phyloP scores from a whole-genome alignment of 2,888 invertebrate species.

The Baronia brevicornis region DNA sequence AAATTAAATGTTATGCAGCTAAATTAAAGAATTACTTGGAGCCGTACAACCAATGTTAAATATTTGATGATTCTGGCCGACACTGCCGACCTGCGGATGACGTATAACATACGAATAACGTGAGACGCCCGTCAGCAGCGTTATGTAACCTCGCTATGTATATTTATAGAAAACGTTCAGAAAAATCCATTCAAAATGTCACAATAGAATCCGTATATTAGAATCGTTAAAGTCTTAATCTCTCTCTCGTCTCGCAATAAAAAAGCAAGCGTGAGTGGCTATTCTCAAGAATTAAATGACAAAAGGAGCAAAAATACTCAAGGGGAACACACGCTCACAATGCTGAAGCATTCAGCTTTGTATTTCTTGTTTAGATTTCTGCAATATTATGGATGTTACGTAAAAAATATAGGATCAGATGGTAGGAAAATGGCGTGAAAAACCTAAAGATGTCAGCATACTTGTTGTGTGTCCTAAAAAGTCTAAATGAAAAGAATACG shows the following conservation, averaged over 20 bases:
- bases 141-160: conserved; percentile 10
- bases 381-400: too few species aligned
- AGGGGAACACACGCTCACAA: conserved; percentile 16
- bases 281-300: conserved; percentile 42
- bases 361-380: too few species aligned
- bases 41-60: conserved; percentile 3
- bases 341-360: too few species aligned
- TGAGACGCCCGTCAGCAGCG: conserved; percentile 15
- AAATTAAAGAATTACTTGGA: conserved; percentile 4
- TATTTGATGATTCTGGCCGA: conserved; percentile 11
- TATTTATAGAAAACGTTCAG: conserved; percentile 9
- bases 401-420: too few species aligned
- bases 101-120: conserved; percentile 14
- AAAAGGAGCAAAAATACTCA: conserved; percentile 38
- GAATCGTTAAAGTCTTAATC: conserved; percentile 22
- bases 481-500: too few species aligned
- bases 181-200: conserved; percentile 12
- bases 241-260: too few species aligned
- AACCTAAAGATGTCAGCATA: too few species aligned
- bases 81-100: conserved; percentile 4
- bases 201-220: conserved; percentile 26
- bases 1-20: too few species aligned
- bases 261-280: conserved; percentile 25
- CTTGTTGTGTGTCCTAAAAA: too few species aligned
- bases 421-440: too few species aligned